These are phyloP conservation scores for Spondyliosoma cantharus DNA, from an alignment of 2,797 vertebrate genomes.

Conservation along the genomic window DNA sequence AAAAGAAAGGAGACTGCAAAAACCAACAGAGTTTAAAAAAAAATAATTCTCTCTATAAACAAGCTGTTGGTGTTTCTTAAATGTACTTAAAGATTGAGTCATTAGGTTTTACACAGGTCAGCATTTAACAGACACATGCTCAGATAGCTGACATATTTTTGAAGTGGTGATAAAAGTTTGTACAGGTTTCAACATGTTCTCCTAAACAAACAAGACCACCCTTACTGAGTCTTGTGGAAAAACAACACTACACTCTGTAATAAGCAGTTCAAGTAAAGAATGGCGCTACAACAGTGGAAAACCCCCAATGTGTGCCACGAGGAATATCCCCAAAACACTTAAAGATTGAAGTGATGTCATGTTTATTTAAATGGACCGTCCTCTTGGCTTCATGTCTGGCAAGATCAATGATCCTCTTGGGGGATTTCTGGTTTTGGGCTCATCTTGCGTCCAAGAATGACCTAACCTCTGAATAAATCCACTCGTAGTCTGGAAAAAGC, in stretches of 20 bases:
- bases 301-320: background rate
- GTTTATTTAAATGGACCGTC: conserved; percentile 45
- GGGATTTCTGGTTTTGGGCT: conserved; percentile 61
- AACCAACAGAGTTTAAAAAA: conserved; percentile 6
- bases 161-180: conserved; percentile 3
- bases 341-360: conserved; percentile 55
- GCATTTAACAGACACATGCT: conserved; percentile 16
- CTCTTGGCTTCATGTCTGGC: conserved; percentile 33
- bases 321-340: conserved; percentile 39
- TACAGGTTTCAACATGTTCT: conserved; percentile 33
- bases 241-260: conserved; percentile 8
- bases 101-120: conserved; percentile 16
- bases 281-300: conserved; percentile 35
- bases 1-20: too few species aligned
- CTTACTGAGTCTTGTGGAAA: conserved; percentile 20
- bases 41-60: conserved; percentile 8
- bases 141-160: conserved; percentile 22
- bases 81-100: conserved; percentile 22
- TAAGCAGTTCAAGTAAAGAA: conserved; percentile 6
- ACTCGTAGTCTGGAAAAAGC: conserved; percentile 63
- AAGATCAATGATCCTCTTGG: conserved; percentile 42
- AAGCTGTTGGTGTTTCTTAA: conserved; percentile 14
- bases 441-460: conserved; percentile 65
- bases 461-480: conserved; percentile 62
- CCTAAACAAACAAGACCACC: conserved; percentile 51